Base-by-base conservation (phyloP, 2,888 invertebrate genomes). In the Cacoxenus indagator region DNA sequence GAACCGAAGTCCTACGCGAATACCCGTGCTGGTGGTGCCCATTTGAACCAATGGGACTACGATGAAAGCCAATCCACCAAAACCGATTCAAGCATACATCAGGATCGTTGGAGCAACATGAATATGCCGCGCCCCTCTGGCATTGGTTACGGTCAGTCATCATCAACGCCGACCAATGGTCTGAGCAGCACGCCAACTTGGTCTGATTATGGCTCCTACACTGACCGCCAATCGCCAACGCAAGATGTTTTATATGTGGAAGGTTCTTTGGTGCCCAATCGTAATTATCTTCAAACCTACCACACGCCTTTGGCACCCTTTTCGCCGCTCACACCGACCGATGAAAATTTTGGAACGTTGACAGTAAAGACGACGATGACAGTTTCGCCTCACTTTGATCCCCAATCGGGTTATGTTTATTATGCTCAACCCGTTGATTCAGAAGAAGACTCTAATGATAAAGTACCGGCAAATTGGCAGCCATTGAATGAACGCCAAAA, bases 41-140 rank as follows among this genome's bases (percentile, higher is more conserved):
- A 43, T 9, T 17, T 51, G 11, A 59, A 46, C 29, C 64, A 64
- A 45, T 43, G 61, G 14, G 68, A 64, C 24, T 65, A 61, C 48
- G 67, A 24, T 8, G 68, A 51, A 8, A 71, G 70, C 70, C n/a
- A 72, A 37, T 37, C 9, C 37, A 37, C 37, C 8, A 1, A 37
- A 2, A 37, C 37, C 72, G 45, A 62, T 62, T 43, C 43, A n/a
- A 29, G 69, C 65, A 71, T 51, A 2, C 46, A 61, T 3, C 73
- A 76, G 4, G 76, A 84, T 70, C 86, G 87, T 22, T 87, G 87
- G 87, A 73, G 78, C 2, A 77, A 73, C 22, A 87, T 87, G 87
- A 82, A 86, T 29, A 78, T 84, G 73, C 81, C 82, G 1, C 83
- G 87, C 2, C 87, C 87, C 0, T 70, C 78, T 0, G 78, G 81